Base-by-base conservation (phyloP, 92 coral and sea anemone genomes). In the Heteractis magnifica region DNA sequence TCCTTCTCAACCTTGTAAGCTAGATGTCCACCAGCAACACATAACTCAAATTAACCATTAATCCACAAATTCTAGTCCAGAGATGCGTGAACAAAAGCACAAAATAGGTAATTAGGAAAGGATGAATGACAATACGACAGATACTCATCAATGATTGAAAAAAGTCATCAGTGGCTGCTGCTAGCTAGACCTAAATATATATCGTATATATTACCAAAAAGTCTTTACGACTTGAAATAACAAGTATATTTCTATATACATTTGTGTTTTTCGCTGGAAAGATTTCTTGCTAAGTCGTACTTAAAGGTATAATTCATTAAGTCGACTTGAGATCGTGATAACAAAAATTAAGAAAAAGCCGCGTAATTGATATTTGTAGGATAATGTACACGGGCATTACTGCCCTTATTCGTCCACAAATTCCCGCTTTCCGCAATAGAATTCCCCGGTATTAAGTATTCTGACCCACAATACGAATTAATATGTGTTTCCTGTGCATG, bases 371-470 rank as follows among this genome's bases (percentile, higher is more conserved):
- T 18, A 6, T 62, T 62, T n/a, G 70, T 62, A 62, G 73, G 12
- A 68, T 68, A 26, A 68, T 23, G 49, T 11, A 68, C 73, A 68
- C 73, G 73, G 49, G 49, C 16, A 20, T 41, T 68, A 10, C 26
- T 68, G 2, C 14, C 49, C 73, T 26, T 68, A 16, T 68, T 20
- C 9, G 23, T 20, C 73, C 73, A 68, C 44, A 34, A 34, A 7
- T 23, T 10, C 5, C 23, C 23, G 49, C 13, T 68, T 34, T 75
- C 51, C 23, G 16, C 52, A 20, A 44, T 65, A 21, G 68, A 20
- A 56, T 34, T 56, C 6, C 72, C 86, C 7, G 86, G 86, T 10
- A 74, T 18, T 48, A 72, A 55, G 72, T 52, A 82, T 52, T 82
- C 86, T 72, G 58, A 5, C 4, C 79, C 79, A 73, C 41, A 72